Conservation (phyloP, 2,888 invertebrate species). For the Ornithoptera alexandrae region DNA sequence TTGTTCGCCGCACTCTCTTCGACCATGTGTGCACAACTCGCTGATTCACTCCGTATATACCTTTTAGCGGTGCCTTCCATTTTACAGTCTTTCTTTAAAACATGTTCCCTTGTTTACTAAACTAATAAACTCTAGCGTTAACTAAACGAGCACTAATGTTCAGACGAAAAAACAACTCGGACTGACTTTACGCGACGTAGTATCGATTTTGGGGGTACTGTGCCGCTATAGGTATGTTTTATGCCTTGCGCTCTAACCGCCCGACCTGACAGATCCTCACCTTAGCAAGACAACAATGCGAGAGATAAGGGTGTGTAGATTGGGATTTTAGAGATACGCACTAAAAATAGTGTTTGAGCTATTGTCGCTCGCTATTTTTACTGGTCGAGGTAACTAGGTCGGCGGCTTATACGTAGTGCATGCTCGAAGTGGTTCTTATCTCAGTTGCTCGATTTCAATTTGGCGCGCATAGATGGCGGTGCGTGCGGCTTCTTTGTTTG, state of each 20-base stretch:
- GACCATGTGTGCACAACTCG: slow-evolving; percentile 74
- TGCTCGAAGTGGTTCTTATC: slow-evolving; percentile 43
- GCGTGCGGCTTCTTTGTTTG: too few species aligned
- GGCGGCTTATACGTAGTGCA: slow-evolving; percentile 53
- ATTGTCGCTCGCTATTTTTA: slow-evolving; percentile 77
- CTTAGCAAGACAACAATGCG: slow-evolving; percentile 40
- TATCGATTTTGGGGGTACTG: slow-evolving; percentile 48
- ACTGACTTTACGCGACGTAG: slow-evolving; percentile 48
- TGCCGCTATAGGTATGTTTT: slow-evolving; percentile 42
- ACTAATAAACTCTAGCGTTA: slow-evolving; percentile 64
- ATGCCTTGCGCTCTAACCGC: slow-evolving; percentile 56
- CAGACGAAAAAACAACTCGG: slow-evolving; percentile 55
- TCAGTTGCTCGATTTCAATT: slow-evolving; percentile 32
- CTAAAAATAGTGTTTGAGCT: slow-evolving; percentile 78
- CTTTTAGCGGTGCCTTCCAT: slow-evolving; percentile 71
- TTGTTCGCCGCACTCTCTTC: slow-evolving; percentile 65
- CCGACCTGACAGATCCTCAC: slow-evolving; percentile 35
- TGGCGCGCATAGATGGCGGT: slow-evolving; percentile 44
- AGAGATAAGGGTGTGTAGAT: slow-evolving; percentile 61
- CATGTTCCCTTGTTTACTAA: slow-evolving; percentile 77
- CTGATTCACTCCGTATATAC: slow-evolving; percentile 73
- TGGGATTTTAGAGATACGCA: slow-evolving; percentile 67
- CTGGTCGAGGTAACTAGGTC: slow-evolving; percentile 73
- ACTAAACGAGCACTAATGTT: slow-evolving; percentile 62
- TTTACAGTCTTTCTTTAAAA: slow-evolving; percentile 51